phyloP scores from a whole-genome alignment of 2,888 invertebrate genomes.

The Dryocosmus kuriphilus region DNA sequence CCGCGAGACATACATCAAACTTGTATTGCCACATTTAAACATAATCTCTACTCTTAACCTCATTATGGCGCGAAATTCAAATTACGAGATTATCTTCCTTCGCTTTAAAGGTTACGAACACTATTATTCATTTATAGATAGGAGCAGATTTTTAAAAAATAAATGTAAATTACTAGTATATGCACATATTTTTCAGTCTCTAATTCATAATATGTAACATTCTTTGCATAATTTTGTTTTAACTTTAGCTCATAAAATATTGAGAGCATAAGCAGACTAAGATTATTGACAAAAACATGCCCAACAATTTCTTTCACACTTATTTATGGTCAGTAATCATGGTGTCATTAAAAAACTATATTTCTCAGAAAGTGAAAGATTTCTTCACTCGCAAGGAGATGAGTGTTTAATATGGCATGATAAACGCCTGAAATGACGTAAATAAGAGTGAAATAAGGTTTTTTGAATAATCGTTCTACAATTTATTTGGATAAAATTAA shows the following conservation, averaged over 20 bases:
- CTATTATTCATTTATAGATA: background rate
- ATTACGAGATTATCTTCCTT: background rate
- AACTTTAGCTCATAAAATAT: conserved; percentile 13
- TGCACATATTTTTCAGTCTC: too few relatives aligned
- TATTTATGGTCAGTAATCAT: conserved; percentile 34
- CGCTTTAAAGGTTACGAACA: background rate
- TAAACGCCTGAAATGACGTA: conserved; percentile 24
- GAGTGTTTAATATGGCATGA: conserved; percentile 29
- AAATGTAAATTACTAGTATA: too few relatives aligned
- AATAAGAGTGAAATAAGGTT: conserved; percentile 24
- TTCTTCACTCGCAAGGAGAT: conserved; percentile 21
- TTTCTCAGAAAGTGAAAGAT: conserved; percentile 31
- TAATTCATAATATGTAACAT: conserved; percentile 17
- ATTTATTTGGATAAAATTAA: conserved; percentile 33
- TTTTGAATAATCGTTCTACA: conserved; percentile 22
- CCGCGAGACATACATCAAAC: background rate
- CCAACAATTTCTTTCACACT: conserved; percentile 23
- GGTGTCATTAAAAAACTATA: conserved; percentile 35
- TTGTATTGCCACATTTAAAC: background rate
- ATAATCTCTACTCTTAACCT: background rate
- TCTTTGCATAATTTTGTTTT: conserved; percentile 31
- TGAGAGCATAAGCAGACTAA: conserved; percentile 2
- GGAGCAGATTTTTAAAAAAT: too few relatives aligned
- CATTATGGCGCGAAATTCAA: background rate
- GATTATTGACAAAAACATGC: conserved; percentile 20